phyloP scores from a whole-genome alignment of 2,888 invertebrate species.

The Blomia tropicalis region DNA sequence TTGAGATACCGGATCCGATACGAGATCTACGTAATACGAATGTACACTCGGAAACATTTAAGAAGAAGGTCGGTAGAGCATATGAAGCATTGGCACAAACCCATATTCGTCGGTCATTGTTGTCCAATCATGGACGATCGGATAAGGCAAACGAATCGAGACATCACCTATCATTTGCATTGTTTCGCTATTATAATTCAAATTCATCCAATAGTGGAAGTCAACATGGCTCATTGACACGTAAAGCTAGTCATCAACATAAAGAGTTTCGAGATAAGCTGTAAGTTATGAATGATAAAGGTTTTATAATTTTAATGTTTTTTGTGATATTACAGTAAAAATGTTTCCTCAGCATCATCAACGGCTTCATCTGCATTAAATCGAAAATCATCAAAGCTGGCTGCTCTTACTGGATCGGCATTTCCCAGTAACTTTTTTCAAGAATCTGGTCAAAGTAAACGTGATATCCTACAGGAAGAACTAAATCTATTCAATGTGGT shows the following conservation, averaged over 20 bases:
- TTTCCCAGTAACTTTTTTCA: conserved; percentile 36
- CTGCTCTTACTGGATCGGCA: conserved; percentile 31
- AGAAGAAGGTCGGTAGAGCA: conserved; percentile 69
- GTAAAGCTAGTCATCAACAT: background rate
- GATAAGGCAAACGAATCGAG: conserved; percentile 51
- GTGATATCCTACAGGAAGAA: conserved; percentile 62
- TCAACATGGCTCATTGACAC: conserved; percentile 8
- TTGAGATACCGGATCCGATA: conserved; percentile 58
- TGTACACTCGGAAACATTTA: conserved; percentile 64
- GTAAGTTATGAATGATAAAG: background rate
- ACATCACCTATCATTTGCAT: background rate
- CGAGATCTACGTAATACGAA: conserved; percentile 77
- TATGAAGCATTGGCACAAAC: conserved; percentile 61
- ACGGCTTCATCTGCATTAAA: conserved; percentile 87
- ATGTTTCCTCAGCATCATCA: background rate
- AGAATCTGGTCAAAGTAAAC: conserved; percentile 21
- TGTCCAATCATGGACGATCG: conserved; percentile 82
- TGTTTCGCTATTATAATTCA: background rate
- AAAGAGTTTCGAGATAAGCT: conserved; percentile 7
- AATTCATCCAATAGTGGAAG: background rate
- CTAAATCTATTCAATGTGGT: conserved; percentile 62
- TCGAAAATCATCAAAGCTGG: conserved; percentile 72
- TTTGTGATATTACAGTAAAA: background rate
- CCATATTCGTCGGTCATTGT: conserved; percentile 43
- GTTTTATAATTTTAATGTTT: background rate